Percentiles rank a stretch among this genome's conserved stretches.
Conservation (phyloP, 1,140 invertebrate genomes). For the Cydia splendana region DNA sequence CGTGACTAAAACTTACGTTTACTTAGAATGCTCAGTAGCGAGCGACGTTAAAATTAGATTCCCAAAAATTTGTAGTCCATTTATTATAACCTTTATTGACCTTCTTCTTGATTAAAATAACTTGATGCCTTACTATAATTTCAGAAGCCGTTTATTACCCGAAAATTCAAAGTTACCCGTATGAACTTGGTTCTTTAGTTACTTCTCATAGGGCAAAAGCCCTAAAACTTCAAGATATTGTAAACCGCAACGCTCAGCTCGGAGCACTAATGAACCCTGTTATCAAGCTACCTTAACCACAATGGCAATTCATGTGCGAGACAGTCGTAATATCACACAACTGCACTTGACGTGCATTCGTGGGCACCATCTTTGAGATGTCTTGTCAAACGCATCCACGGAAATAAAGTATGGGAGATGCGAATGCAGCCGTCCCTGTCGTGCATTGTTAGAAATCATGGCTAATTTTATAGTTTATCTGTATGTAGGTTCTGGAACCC, state of each 20-base stretch:
- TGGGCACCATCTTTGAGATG: constrained; percentile 6
- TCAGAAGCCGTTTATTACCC: neutral
- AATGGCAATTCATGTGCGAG: constrained; percentile 54
- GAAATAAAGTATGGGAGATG: neutral
- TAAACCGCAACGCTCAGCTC: neutral
- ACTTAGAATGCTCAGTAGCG: too few relatives aligned
- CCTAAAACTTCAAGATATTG: neutral
- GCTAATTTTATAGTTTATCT: neutral
- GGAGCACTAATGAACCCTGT: neutral
- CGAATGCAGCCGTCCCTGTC: neutral
- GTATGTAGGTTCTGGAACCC: neutral
- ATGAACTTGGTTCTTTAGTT: neutral
- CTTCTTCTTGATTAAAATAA: neutral
- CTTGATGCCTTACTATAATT: neutral
- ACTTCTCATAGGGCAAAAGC: neutral
- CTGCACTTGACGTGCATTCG: constrained; percentile 7
- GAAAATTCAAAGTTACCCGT: neutral
- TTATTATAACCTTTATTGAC: neutral
- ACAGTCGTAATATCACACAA: constrained; percentile 46
- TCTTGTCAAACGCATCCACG: constrained; percentile 7
- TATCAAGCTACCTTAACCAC: neutral
- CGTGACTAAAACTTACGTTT: too few relatives aligned
- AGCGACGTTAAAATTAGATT: too few relatives aligned
- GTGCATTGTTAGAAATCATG: neutral
- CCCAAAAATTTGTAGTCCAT: neutral